phyloP scores from a whole-genome alignment of 64 coral and sea anemone genomes.

The Stichodactyla helianthus region DNA sequence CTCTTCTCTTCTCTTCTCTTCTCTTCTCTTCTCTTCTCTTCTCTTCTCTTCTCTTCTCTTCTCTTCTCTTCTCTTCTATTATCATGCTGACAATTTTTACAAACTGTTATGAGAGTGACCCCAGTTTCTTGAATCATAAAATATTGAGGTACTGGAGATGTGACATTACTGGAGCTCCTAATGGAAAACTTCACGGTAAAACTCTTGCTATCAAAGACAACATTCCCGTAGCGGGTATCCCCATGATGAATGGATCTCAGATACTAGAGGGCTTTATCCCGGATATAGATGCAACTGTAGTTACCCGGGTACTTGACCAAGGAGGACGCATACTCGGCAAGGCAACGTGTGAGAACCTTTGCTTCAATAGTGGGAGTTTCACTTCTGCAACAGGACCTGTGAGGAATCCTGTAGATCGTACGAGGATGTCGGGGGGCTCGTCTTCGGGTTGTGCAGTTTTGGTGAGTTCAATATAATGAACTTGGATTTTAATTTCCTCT shows the following conservation, averaged over 20 bases:
- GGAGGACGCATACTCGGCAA: conserved; percentile 78
- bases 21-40: too few relatives aligned
- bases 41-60: too few relatives aligned
- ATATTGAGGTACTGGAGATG: conserved; percentile 36
- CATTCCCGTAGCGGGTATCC: conserved; percentile 65
- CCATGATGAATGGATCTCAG: conserved; percentile 87
- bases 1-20: too few relatives aligned
- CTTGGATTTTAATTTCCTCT: too few relatives aligned
- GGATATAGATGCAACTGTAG: conserved; percentile 77
- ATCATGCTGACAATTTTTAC: too few relatives aligned
- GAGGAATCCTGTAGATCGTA: conserved; percentile 56
- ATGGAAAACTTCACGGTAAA: conserved; percentile 63
- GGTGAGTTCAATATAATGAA: conserved; percentile 26
- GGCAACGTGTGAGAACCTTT: conserved; percentile 69
- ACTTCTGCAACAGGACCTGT: conserved; percentile 70
- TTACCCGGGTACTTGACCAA: conserved; percentile 73
- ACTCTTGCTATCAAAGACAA: conserved; percentile 78
- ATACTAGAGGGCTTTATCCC: conserved; percentile 69
- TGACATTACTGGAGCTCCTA: conserved; percentile 38
- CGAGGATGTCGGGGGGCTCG: conserved; percentile 61
- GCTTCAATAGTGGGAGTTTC: conserved; percentile 57
- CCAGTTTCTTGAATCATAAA: too few relatives aligned
- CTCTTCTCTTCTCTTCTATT: too few relatives aligned
- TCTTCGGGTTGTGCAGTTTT: conserved; percentile 78
- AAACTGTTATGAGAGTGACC: too few relatives aligned